Evolutionary conservation across 1,140 invertebrate genomes (phyloP), one percentile per base, ranked within the genome.

Genomic region (Heliconius hermathena): DNA sequence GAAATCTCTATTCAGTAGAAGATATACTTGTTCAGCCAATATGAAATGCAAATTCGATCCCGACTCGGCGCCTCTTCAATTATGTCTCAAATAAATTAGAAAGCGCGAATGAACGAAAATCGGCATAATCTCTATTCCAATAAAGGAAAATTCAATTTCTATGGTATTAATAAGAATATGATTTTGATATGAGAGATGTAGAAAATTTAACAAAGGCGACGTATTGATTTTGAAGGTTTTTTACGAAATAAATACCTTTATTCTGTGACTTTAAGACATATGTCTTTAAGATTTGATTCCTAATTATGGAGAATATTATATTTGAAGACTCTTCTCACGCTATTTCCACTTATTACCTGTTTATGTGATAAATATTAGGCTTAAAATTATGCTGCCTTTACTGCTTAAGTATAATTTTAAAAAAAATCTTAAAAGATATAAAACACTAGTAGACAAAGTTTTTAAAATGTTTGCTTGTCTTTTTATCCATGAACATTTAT

Each of bases 21-120:
- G 60, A 66, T 66, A 66, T 66, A 66, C 26, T 66, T 66, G 60
- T 66, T 66, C 60, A 29, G 60, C 60, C 60, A 73, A 74, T 71
- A 71, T 75, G n/a, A 79, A 74, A 73, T 74, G 57, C 78, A 54
- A 74, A 74, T 79, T 79, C 73, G 46, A 79, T 79, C 73, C 70
- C 66, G 73, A 46, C 73, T 77, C 71, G 57, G 73, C 54, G 76
- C 71, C 73, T 71, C 38, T 81, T 70, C 76, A 77, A 81, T 81
- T 81, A 81, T 77, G 76, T 77, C 73, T 81, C 71, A 77, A 81
- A 79, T 79, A 79, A 79, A 79, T 79, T 75, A 79, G 78, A 72
- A 72, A 72, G 71, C 71, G 71, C 29, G 71, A 72, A 72, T 72
- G 71, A 72, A 46, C 60, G 60, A 66, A 60, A 66, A 66, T 66